Evolutionary conservation across 2,888 invertebrate genomes (phyloP), one percentile per base, ranked within the genome.

Genomic region (Petrolisthes manimaculis): DNA sequence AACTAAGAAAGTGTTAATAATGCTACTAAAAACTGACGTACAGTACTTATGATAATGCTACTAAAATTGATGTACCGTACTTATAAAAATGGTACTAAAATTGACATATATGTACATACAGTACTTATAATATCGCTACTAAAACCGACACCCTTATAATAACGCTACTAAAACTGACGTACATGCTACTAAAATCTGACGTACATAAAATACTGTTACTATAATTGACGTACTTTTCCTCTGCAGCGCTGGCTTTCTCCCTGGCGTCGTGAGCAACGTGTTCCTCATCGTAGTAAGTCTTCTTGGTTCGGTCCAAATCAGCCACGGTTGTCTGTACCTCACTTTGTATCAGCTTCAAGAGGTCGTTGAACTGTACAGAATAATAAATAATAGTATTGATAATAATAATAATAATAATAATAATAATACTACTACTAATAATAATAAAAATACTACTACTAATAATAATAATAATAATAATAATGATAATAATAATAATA

Each of bases 251-350:
- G 89, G 98, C 97, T 93, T 98, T 99, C 93, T 97, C 97, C 69
- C 98, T 94, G 3, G 98, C 98, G 92, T 98, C 98, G 92, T 98
- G 97, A 2, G 98, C 98, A 89, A 97, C 96, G 92, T 98, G 97
- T 93, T 99, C 99, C 92, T 99, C 99, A 92, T 98, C 97, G 92
- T 97, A 97, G 94, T 99, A 99, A 21, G 96, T 94, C 93, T 98
- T 98, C 94, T 98, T 98, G 81, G 96, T 96, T 93, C 98, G 97
- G 93, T 97, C 98, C 92, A 99, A 95, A 92, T 99, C 98, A 92
- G 95, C 95, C 5, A 98, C 97, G 84, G 96, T 96, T 90, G 95
- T 93, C 93, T 98, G 97, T 86, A 98, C 93, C 93, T 98, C 98
- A 93, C 97, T 97, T 93, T 98, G 98, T 86, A 97, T 96, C 92